Base-by-base conservation (phyloP, 1,140 invertebrate species). In the Drosophila sp. region DNA sequence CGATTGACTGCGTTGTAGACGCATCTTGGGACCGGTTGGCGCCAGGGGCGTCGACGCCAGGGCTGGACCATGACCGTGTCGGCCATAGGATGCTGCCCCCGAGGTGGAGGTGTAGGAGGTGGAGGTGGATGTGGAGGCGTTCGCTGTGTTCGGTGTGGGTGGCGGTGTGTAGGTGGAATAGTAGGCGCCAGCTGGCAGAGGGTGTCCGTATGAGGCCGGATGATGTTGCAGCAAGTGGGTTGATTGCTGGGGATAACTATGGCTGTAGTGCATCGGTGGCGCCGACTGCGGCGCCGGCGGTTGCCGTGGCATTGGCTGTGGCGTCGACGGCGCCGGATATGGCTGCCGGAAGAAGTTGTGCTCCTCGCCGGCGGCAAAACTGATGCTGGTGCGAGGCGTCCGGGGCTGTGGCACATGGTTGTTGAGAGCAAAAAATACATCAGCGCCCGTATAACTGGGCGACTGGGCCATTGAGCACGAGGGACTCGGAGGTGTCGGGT, bases 401-500 rank as follows among this genome's bases (percentile, higher is more conserved):
- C 76, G 84, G 13, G 90, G 84, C 21, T 21, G 21, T n/a, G 67
- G 72, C 51, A 63, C 34, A 14, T 53, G 65, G 4, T 75, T 76
- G 18, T 82, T 76, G 48, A 72, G 86, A 43, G 90, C 77, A 54
- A 92, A 92, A 66, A 91, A 92, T 2, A 91, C 56, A 63, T 91
- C 91, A 41, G 78, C 79, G 46, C 72, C 76, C 6, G 65, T 72
- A 57, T 80, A 91, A 56, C 77, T 80, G 50, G 59, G 70, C 62
- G 69, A 57, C 36, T 62, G 40, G 63, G 81, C 51, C 50, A 76
- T 61, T 1, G 61, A 72, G 59, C 90, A 92, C 4, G 89, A 92
- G 29, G 90, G 91, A 58, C 91, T 92, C 36, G 87, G 86, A 57
- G 90, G 90, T 61, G 89, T 76, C 34, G 91, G 91, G 63, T 92